phyloP scores from a whole-genome alignment of 2,888 invertebrate species.

The Diachrysia chrysitis region DNA sequence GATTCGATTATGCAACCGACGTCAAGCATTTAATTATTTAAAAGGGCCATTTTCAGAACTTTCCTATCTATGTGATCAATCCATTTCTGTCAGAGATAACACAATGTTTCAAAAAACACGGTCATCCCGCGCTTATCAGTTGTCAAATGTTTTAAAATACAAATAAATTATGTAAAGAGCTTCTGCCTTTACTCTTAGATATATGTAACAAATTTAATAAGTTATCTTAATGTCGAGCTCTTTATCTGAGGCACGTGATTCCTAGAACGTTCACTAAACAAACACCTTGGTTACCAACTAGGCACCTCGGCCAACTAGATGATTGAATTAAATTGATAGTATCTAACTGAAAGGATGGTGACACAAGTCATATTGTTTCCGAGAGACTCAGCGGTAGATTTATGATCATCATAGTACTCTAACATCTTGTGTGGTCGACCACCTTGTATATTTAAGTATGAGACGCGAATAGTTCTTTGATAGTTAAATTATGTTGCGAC shows the following conservation, averaged over 20 bases:
- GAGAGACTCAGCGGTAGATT: constrained; percentile 26
- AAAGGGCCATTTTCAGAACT: constrained; percentile 20
- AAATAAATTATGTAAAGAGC: constrained; percentile 8
- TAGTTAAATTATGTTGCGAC: constrained; percentile 8
- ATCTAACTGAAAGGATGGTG: constrained; percentile 44
- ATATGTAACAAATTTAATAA: constrained; percentile 44
- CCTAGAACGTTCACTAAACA: constrained; percentile 30
- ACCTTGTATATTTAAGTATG: background rate
- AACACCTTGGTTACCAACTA: constrained; percentile 30
- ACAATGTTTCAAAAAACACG: background rate
- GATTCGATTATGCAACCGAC: background rate
- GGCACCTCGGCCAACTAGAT: constrained; percentile 16
- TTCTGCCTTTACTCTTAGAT: constrained; percentile 6
- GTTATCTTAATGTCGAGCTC: constrained; percentile 54
- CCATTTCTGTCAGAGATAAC: constrained; percentile 30
- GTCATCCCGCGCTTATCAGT: constrained; percentile 8
- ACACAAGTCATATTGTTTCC: constrained; percentile 26
- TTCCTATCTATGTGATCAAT: constrained; percentile 40
- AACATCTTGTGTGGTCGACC: background rate
- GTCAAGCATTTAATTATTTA: background rate
- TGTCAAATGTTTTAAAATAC: background rate
- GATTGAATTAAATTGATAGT: constrained; percentile 48
- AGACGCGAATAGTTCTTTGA: background rate
- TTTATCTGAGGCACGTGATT: constrained; percentile 64
- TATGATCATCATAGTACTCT: constrained; percentile 12